Evolutionary conservation across 1,140 invertebrate genomes (phyloP), one percentile per base, ranked within the genome.

Genomic region (Bombus pascuorum): DNA sequence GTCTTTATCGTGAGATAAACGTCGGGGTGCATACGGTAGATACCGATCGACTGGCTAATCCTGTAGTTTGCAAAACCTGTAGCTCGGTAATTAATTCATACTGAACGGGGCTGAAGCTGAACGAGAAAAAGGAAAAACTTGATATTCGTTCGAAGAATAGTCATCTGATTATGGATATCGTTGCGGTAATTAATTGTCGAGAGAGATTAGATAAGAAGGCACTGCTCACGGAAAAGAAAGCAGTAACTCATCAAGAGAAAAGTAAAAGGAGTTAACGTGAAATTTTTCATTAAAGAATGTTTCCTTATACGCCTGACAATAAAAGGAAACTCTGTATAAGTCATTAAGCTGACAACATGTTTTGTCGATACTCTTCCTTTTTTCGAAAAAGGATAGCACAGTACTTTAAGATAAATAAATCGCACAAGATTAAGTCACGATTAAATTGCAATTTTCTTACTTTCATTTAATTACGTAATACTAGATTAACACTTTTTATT

Each of bases 261-360:
- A 87, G 84, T 81, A 81, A 89, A 86, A 91, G 73, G 66, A 65
- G 76, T 32, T 73, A 53, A 74, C 47, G 75, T 62, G 80, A 80
- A 86, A 72, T 80, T 85, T 80, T 80, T 80, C 83, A 62, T 72
- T 13, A 42, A 73, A 73, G 74, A 86, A 77, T 18, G 66, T 88
- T 89, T 89, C 77, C 79, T 73, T 37, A 70, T n/a, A 22, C 28
- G 59, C 8, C 39, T 39, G 70, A 70, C 47, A 85, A 47, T 88
- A 53, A 88, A 73, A 77, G n/a, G 70, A 84, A 53, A 77, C 57
- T 44, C 44, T 71, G 47, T 37, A 28, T 59, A 74, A 86, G 72
- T 86, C 62, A 76, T 89, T 89, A 79, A 65, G 65, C 66, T 81
- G 44, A 15, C 10, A 22, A 15, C 10, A 22, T 15, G 53, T 44